Base-by-base conservation (phyloP, 2,113 vertebrate genomes). In the Gymnorhina tibicen region DNA sequence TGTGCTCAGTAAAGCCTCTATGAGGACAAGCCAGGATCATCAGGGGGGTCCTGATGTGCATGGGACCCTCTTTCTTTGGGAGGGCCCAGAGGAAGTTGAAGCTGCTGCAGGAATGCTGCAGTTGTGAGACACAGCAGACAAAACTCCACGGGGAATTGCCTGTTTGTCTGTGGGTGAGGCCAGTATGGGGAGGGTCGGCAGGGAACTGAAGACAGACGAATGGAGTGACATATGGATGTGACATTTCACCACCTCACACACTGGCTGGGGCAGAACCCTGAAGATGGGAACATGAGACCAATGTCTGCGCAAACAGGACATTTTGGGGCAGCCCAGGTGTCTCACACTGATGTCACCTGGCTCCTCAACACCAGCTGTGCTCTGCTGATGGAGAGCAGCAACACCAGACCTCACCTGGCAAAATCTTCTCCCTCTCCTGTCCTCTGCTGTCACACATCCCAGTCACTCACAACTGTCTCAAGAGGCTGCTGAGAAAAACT, bases 221-320 rank as follows among this genome's bases (percentile, higher is more conserved):
- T 24, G 68, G 41, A 85, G 58, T 8, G 21, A 58, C 0, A 0
- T 5, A 12, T 11, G 30, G 41, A 55, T 69, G 50, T 76, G 39
- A 22, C 49, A 42, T 41, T 69, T 78, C 8, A 1, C 28, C 22
- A 14, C 55, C 30, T 92, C 41, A 32, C 27, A 47, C 39, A 6
- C 17, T 11, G 39, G 2, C 77, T 59, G 50, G 26, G 73, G 30
- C 68, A 90, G 26, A 87, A 41, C 13, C 41, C 69, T 50, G 60
- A 37, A 68, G 46, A 7, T 3, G 14, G 41, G 69, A 78, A 39
- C 49, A 4, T 4, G 19, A 82, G 18, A 24, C 46, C 72, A 59
- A 50, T 22, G 9, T 64, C 53, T 56, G 1, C 35, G 46, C 28
- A 55, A 26, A 66, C 0, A 0, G 28, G 37, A 21, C 0, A 0